Evolutionary conservation across 2,888 invertebrate genomes (phyloP).

Genomic region (Leptinotarsa tumamoca): DNA sequence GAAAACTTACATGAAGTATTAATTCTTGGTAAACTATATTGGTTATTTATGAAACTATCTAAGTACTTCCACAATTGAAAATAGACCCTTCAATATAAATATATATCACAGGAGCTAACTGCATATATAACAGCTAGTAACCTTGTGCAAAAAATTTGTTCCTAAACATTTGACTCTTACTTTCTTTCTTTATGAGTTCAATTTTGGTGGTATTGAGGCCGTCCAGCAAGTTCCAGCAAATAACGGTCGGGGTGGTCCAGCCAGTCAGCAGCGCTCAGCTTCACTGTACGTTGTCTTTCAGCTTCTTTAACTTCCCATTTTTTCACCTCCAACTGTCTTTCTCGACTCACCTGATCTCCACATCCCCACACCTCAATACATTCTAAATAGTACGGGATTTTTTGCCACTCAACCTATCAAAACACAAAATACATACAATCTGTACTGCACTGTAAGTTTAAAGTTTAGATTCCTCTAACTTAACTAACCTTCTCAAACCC

Average conservation of each 20-base stretch:
- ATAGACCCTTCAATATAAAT: background rate
- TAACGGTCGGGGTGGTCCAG: constrained; percentile 95
- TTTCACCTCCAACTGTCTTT: constrained; percentile 89
- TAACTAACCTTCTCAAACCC: constrained; percentile 74
- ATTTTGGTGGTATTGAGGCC: constrained; percentile 81
- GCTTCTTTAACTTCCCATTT: constrained; percentile 85
- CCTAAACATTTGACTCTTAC: background rate
- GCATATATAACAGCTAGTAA: background rate
- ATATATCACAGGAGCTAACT: background rate
- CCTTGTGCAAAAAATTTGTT: background rate
- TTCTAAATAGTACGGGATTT: constrained; percentile 74
- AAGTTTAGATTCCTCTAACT: constrained; percentile 13
- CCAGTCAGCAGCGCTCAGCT: constrained; percentile 92
- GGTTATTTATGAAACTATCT: background rate
- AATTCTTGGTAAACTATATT: background rate
- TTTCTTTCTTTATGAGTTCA: constrained; percentile 43
- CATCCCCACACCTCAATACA: constrained; percentile 88
- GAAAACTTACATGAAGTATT: background rate
- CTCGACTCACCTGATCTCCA: constrained; percentile 81
- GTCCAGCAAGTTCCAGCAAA: constrained; percentile 87
- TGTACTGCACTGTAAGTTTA: too few relatives aligned
- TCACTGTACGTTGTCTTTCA: constrained; percentile 86
- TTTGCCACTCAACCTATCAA: constrained; percentile 72
- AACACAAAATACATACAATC: background rate
- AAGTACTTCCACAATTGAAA: constrained; percentile 6